Conservation (phyloP, 1,140 invertebrate species). For the Drosophila grimshawi region DNA sequence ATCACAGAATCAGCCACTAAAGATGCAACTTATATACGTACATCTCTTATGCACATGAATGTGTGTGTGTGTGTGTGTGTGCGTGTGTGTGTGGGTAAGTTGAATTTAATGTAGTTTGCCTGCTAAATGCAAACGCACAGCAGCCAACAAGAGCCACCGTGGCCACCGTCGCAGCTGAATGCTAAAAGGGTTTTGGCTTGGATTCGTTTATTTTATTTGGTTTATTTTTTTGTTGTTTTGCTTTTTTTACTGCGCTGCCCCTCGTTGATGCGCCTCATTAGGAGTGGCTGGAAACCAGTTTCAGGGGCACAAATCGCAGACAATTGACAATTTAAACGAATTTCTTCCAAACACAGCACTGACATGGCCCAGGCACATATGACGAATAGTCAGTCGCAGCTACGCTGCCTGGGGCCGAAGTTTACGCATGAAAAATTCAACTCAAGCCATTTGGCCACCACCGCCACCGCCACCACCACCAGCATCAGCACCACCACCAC, state of each 20-base stretch:
- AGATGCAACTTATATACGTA: constrained; percentile 57
- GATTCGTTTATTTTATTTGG: constrained; percentile 53
- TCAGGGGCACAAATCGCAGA: constrained; percentile 61
- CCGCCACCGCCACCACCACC: constrained; percentile 49
- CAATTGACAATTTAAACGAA: constrained; percentile 82
- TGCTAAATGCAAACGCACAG: constrained; percentile 76
- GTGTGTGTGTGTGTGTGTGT: constrained; percentile 19
- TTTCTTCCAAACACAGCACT: constrained; percentile 76
- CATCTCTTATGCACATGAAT: neutral
- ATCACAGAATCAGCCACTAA: constrained; percentile 68
- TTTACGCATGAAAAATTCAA: constrained; percentile 79
- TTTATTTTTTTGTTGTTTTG: constrained; percentile 28
- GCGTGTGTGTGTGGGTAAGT: constrained; percentile 64
- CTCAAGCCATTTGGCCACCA: constrained; percentile 51
- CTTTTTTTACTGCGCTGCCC: constrained; percentile 18
- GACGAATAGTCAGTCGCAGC: constrained; percentile 71
- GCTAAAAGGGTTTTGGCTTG: constrained; percentile 75
- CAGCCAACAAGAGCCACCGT: constrained; percentile 31
- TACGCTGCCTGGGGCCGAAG: constrained; percentile 56
- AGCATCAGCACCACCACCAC: neutral
- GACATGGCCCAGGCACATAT: constrained; percentile 74
- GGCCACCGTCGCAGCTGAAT: constrained; percentile 71
- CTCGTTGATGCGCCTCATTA: constrained; percentile 73
- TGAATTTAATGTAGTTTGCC: constrained; percentile 75
- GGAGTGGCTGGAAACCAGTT: constrained; percentile 78